phyloP scores from a whole-genome alignment of 1,140 invertebrate species.

The Monomorium pharaonis region DNA sequence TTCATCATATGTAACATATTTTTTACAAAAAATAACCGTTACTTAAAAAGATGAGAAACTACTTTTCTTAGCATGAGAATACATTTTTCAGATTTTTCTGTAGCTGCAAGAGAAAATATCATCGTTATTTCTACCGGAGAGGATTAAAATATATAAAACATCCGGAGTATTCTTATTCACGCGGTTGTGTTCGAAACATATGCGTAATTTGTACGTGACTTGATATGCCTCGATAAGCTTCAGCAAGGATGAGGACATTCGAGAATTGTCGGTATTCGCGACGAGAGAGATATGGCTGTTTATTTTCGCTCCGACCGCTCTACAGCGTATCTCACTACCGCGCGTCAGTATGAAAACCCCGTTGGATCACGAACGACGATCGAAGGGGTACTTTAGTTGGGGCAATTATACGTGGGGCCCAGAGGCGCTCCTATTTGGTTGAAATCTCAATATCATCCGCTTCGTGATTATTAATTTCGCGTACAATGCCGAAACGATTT shows the following conservation, averaged over 20 bases:
- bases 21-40: too few relatives aligned
- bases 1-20: too few relatives aligned
- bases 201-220: background rate
- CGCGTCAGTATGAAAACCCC: background rate
- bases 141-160: background rate
- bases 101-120: background rate
- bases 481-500: constrained; percentile 64
- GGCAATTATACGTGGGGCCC: constrained; percentile 37
- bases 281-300: background rate
- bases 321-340: background rate
- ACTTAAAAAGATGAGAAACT: too few relatives aligned
- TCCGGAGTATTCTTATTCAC: background rate
- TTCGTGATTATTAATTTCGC: constrained; percentile 69
- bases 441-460: constrained; percentile 69
- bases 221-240: background rate
- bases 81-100: too few relatives aligned
- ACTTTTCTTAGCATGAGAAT: too few relatives aligned
- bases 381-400: constrained; percentile 13
- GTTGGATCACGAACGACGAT: background rate
- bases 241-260: background rate
- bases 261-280: background rate
- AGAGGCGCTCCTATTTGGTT: constrained; percentile 17
- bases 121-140: background rate
- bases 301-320: background rate
- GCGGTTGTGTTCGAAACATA: background rate